Conservation (phyloP, 1,140 invertebrate genomes). For the Aphaenogaster rudis region DNA sequence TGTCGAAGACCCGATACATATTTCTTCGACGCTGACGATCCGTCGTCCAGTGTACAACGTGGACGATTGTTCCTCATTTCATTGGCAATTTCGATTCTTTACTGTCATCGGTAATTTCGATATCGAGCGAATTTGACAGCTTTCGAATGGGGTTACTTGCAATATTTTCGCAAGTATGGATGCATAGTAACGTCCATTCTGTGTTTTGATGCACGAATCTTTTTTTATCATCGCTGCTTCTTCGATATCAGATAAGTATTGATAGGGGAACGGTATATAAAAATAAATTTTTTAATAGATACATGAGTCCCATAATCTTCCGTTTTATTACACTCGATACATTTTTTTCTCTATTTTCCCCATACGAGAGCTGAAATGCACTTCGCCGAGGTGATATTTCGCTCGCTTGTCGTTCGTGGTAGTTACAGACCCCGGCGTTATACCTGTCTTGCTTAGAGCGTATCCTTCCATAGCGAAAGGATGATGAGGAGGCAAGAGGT, state of each 20-base stretch:
- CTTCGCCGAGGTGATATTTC: too few species aligned
- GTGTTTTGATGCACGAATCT: neutral
- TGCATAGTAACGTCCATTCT: neutral
- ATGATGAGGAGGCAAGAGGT: neutral
- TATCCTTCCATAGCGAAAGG: conserved; percentile 45
- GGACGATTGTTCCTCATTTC: conserved; percentile 35
- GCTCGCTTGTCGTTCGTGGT: conserved; percentile 45
- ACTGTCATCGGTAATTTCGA: neutral
- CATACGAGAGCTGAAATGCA: too few species aligned
- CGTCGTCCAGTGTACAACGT: conserved; percentile 20
- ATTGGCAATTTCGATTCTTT: conserved; percentile 29
- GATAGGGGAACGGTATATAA: neutral
- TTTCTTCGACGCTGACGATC: conserved; percentile 42
- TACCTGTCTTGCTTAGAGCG: conserved; percentile 46
- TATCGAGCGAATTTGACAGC: too few species aligned
- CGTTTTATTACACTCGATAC: conserved; percentile 32
- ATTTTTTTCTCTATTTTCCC: conserved; percentile 15
- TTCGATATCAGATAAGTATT: neutral
- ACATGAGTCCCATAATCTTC: neutral
- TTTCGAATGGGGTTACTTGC: neutral
- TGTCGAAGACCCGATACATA: conserved; percentile 61
- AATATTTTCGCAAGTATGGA: neutral
- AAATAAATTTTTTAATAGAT: conserved; percentile 2
- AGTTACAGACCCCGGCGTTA: conserved; percentile 36
- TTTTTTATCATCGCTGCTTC: neutral